These are phyloP conservation scores for Thymelicus sylvestris DNA, from an alignment of 2,888 invertebrate species.

Conservation along the genomic window DNA sequence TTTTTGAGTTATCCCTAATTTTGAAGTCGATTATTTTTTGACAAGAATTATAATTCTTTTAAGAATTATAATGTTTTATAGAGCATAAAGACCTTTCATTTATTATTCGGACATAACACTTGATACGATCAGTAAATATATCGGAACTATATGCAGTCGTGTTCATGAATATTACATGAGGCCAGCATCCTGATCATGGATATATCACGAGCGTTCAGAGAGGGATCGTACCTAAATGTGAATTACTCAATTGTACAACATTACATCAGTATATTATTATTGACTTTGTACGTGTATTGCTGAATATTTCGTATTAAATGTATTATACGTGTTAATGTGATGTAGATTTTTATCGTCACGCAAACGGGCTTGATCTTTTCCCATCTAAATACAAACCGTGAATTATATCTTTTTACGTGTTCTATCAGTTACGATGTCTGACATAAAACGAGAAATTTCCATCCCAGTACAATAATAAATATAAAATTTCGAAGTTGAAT, in stretches of 20 bases:
- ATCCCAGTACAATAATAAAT: neutral
- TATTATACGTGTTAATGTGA: neutral
- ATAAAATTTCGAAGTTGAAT: neutral
- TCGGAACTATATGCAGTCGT: conserved; percentile 52
- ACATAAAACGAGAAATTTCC: neutral
- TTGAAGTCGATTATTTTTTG: too few species aligned
- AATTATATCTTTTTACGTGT: too few species aligned
- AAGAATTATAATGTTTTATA: too few species aligned
- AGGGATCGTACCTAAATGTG: conserved; percentile 15
- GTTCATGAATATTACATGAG: conserved; percentile 74
- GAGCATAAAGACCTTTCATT: conserved; percentile 38
- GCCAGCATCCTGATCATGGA: conserved; percentile 55
- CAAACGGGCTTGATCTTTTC: neutral
- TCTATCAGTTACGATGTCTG: too few species aligned
- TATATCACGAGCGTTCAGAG: conserved; percentile 23
- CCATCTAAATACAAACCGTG: too few species aligned
- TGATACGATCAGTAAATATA: conserved; percentile 67
- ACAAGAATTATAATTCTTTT: too few species aligned
- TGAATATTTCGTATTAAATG: neutral
- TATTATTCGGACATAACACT: conserved; percentile 60
- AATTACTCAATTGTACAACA: conserved; percentile 32
- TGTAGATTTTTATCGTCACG: neutral
- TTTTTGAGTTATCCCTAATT: too few species aligned
- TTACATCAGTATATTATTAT: conserved; percentile 1
- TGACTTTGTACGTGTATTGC: neutral